Evolutionary conservation across 2,797 vertebrate species (phyloP), one percentile per base, ranked within the genome.

Genomic region (Gobionotothen gibberifrons): DNA sequence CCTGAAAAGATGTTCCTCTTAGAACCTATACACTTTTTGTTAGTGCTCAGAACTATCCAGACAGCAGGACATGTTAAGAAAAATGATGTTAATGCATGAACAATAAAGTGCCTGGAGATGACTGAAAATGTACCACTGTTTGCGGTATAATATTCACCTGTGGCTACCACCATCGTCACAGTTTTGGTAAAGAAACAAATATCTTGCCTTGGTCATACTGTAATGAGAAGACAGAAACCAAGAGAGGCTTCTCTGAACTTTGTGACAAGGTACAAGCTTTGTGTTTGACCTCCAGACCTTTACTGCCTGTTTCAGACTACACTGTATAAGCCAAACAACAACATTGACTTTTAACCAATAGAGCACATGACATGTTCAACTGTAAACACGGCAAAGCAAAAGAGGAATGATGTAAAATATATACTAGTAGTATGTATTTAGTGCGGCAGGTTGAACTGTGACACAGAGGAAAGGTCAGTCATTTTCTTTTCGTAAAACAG

Each of bases 81-180:
- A 21, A 43, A 17, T 11, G 3, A 47, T 39, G 15, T 36, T 47
- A 36, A 5, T 44, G 26, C 10, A 29, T 55, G 59, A 46, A 16
- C 0, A 52, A 74, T 22, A 21, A 32, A 32, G 55, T 11, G 29
- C 66, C 15, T 57, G 56, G 90, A 93, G 76, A 76, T 78, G 74
- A 84, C 87, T 94, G 92, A 93, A 93, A 94, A 93, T 94, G 90
- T 32, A 56, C 54, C 11, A 26, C 15, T 64, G 58, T 90, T 87
- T 79, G 60, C 90, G 93, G 71, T 72, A n/a, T 93, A 93, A 94
- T 93, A 36, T 36, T 90, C 85, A 90, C 90, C 87, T 83, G 92
- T 94, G 94, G 93, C 46, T 43, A 32, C 14, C n/a, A 58, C 21
- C 21, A 39, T 6, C 13, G 9, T 26, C 39, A 43, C 13, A 17